Evolutionary conservation across 2,113 vertebrate species (phyloP).

Genomic region (Campylorhamphus procurvoides): DNA sequence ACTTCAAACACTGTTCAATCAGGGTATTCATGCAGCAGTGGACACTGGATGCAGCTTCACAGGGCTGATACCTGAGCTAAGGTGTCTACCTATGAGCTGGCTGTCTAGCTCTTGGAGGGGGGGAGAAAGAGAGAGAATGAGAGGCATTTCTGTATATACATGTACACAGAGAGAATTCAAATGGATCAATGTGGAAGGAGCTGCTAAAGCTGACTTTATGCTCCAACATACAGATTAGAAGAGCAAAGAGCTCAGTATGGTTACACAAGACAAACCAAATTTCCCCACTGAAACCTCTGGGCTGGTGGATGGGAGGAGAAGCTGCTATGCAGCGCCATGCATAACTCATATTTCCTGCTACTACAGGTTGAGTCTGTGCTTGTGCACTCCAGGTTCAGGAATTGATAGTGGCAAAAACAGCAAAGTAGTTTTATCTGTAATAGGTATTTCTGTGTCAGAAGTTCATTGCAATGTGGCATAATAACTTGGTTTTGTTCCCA

Average conservation of each 20-base stretch:
- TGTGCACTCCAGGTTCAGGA: neutral
- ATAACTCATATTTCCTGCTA: neutral
- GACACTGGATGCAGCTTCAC: neutral
- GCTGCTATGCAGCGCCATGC: accelerated
- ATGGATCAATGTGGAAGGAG: neutral
- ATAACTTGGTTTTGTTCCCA: neutral
- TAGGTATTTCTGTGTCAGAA: neutral
- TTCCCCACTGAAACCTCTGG: neutral
- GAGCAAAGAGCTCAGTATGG: neutral
- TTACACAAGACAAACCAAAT: neutral
- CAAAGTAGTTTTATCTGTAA: neutral
- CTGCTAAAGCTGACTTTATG: neutral
- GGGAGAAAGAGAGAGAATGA: neutral
- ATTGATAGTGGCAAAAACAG: neutral
- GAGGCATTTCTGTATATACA: neutral
- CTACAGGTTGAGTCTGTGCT: neutral
- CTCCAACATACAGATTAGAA: neutral
- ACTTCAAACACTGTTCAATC: neutral
- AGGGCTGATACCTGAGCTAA: neutral
- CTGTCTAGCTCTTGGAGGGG: neutral
- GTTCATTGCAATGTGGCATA: neutral
- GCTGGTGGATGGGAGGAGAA: neutral
- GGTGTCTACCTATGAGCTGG: neutral
- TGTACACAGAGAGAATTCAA: neutral
- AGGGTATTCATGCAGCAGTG: accelerated